Evolutionary conservation across 2,888 invertebrate species (phyloP).

Genomic region (Neocrepidodera transversa): DNA sequence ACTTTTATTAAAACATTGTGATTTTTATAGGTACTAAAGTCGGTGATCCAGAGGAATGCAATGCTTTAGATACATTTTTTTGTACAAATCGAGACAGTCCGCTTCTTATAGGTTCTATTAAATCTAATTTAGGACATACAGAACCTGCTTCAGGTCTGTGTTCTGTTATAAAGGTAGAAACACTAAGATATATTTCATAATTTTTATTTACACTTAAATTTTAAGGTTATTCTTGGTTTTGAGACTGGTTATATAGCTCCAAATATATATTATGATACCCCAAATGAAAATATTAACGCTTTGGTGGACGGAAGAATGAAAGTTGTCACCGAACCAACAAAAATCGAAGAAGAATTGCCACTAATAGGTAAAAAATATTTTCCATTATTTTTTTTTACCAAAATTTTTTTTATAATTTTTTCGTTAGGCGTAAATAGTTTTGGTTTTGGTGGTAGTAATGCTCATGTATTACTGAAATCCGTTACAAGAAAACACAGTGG

Average conservation of each 20-base stretch:
- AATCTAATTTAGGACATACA: constrained; percentile 92
- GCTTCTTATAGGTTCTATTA: constrained; percentile 85
- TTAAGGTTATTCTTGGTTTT: constrained; percentile 65
- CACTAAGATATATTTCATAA: constrained; percentile 43
- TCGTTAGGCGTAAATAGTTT: constrained; percentile 82
- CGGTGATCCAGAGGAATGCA: constrained; percentile 91
- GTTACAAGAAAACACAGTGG: constrained; percentile 65
- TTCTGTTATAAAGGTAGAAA: constrained; percentile 64
- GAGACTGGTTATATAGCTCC: constrained; percentile 82
- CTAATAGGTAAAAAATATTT: constrained; percentile 67
- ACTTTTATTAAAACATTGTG: too few species aligned
- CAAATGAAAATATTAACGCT: constrained; percentile 63
- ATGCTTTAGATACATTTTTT: constrained; percentile 80
- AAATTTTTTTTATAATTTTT: too few species aligned
- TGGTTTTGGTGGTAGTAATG: constrained; percentile 92
- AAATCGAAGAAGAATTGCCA: constrained; percentile 70
- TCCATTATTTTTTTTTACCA: too few species aligned
- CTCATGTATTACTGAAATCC: constrained; percentile 72
- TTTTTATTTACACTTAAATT: background rate
- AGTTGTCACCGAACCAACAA: constrained; percentile 76
- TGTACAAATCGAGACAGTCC: constrained; percentile 75
- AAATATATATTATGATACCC: constrained; percentile 75
- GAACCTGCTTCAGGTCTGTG: constrained; percentile 86
- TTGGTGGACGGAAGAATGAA: constrained; percentile 68
- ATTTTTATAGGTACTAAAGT: constrained; percentile 54